These are phyloP conservation scores for Chalcis sispes DNA, from an alignment of 2,888 invertebrate genomes.

Conservation along the genomic window DNA sequence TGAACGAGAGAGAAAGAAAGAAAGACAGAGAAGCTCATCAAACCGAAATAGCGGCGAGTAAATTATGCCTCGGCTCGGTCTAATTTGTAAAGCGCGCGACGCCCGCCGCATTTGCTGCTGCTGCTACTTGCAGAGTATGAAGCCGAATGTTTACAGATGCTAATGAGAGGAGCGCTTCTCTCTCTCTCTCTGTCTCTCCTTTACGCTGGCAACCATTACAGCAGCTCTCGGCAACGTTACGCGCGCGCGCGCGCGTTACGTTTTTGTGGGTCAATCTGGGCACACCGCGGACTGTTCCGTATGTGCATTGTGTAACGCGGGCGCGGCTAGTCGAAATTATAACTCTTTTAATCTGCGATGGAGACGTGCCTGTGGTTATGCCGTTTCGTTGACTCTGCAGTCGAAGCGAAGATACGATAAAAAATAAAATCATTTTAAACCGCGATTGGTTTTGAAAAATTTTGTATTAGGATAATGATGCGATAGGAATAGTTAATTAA, in stretches of 20 bases:
- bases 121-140: neutral
- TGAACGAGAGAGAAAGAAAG: neutral
- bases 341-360: too few relatives aligned
- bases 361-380: too few relatives aligned
- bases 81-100: conserved; percentile 28
- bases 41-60: conserved; percentile 17
- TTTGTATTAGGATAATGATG: too few relatives aligned
- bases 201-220: neutral
- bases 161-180: conserved; percentile 35
- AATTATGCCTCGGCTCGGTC: conserved; percentile 28
- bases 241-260: neutral
- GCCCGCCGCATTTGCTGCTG: neutral
- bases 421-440: too few relatives aligned
- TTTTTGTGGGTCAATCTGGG: conserved; percentile 29
- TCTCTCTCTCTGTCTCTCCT: neutral
- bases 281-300: conserved; percentile 1
- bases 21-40: conserved; percentile 20
- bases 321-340: neutral
- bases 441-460: too few relatives aligned
- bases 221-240: conserved; percentile 9
- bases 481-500: too few relatives aligned
- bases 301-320: neutral
- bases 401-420: too few relatives aligned
- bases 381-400: too few relatives aligned
- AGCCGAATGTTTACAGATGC: conserved; percentile 46